phyloP scores from a whole-genome alignment of 2,888 invertebrate species.

The Amiota minor region DNA sequence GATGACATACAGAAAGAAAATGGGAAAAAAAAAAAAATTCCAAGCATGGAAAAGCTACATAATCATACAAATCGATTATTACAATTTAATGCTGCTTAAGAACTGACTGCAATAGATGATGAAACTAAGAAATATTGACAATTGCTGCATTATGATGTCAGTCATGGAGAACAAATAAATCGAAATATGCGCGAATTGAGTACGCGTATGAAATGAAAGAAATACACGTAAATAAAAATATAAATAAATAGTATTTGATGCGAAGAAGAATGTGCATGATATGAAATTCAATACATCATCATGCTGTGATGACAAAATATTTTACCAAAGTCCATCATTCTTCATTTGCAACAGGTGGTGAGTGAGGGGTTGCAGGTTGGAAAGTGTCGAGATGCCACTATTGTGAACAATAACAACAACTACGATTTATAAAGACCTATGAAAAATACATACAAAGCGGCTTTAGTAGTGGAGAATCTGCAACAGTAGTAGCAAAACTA shows the following conservation, averaged over 20 bases:
- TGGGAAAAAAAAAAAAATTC: conserved; percentile 3
- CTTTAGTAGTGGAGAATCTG: background rate
- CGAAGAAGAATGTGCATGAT: conserved; percentile 12
- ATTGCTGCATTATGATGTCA: conserved; percentile 27
- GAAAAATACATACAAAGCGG: conserved; percentile 33
- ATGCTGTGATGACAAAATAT: conserved; percentile 29
- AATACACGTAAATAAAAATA: background rate
- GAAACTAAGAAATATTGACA: background rate
- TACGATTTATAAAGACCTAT: background rate
- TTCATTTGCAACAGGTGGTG: conserved; percentile 58
- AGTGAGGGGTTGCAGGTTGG: conserved; percentile 9
- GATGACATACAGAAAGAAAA: conserved; percentile 15
- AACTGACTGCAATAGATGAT: no score
- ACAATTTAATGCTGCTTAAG: no score
- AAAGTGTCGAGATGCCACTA: no score
- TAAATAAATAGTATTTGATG: background rate
- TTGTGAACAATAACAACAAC: background rate
- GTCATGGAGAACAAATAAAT: conserved; percentile 14
- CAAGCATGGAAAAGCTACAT: no score
- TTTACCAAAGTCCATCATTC: conserved; percentile 55
- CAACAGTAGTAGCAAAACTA: conserved; percentile 51
- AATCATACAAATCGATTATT: no score
- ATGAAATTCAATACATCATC: conserved; percentile 19
- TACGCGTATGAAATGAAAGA: no score
- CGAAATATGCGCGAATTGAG: background rate